Evolutionary conservation across 1,140 invertebrate species (phyloP), one percentile per base, ranked within the genome.

Genomic region (Chironomus striatipennis): DNA sequence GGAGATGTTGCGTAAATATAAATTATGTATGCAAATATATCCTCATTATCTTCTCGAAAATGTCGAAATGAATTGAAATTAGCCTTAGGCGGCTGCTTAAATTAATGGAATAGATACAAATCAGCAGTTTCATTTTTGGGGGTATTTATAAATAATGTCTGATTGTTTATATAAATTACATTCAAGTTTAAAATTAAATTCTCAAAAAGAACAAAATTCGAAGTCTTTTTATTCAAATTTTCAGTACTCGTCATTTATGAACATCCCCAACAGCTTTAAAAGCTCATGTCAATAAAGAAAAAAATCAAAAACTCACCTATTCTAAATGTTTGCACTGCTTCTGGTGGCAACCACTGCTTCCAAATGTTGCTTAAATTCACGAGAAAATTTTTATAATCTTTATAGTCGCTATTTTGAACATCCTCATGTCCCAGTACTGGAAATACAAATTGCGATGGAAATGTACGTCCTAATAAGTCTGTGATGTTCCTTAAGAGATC

Each of bases 401-500:
- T 77, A 75, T 78, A 82, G 67, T 78, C 78, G 64, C 85, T 87
- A 7, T 87, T 84, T 1, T 86, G 85, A 7, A 90, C 89, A 78
- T 93, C 92, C 78, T 92, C 90, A 81, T 93, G 91, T 1, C 92
- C 92, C 75, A 94, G 80, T 1, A 91, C 91, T 3, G 92, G 92
- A 79, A 93, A 93, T 24, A 94, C 90, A 79, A 93, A 93, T 79
- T 92, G 90, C 73, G 88, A 90, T 74, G 88, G 89, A 82, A 94
- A 94, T 18, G 91, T 91, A 77, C 87, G 87, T 24, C 88, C 86
- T 74, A 93, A 84, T 65, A 93, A 82, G 77, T 92, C 88, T 0
- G 91, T 93, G 24, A 93, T 87, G 81, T 93, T 93, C 76, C 90
- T 86, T 65, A 93, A 83, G 24, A 90, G 87, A 77, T 89, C 87